Evolutionary conservation across 1,140 invertebrate genomes (phyloP).

Genomic region (Brachionus rotundiformis): DNA sequence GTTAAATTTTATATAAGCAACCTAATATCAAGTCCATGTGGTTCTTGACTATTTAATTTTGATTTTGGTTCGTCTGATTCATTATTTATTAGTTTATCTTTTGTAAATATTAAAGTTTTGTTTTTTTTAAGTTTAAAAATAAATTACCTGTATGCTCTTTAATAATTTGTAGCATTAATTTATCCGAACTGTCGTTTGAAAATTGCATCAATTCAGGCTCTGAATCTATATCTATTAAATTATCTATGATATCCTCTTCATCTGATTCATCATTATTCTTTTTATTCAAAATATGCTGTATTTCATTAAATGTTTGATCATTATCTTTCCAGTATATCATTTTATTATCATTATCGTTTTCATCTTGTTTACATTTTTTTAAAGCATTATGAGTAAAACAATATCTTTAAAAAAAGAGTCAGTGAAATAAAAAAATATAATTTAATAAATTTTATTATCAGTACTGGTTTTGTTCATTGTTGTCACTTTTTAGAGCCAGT

Average conservation of each 20-base stretch:
- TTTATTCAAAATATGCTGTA: not conserved
- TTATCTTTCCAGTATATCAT: not conserved
- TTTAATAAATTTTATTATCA: no score
- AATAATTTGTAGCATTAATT: not conserved
- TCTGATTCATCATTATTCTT: not conserved
- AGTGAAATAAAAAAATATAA: not conserved
- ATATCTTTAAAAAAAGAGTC: not conserved
- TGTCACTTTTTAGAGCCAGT: not conserved
- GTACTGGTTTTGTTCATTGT: not conserved
- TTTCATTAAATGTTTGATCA: slow-evolving; percentile 17
- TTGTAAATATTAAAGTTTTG: not conserved
- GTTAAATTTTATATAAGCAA: not conserved
- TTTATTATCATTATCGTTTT: not conserved
- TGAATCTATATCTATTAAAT: not conserved
- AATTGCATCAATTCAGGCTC: not conserved
- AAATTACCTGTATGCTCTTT: not conserved
- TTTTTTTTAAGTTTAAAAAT: not conserved
- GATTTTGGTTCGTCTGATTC: not conserved
- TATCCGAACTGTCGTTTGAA: not conserved
- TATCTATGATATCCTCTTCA: not conserved
- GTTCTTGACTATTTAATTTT: not conserved
- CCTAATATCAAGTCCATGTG: not conserved
- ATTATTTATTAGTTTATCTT: not conserved
- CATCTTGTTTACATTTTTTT: not conserved
- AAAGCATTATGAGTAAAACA: not conserved